Percentiles rank a stretch among this genome's conserved stretches.
Evolutionary conservation across 1,140 invertebrate species (phyloP).

Genomic region (Drosophila ananassae): DNA sequence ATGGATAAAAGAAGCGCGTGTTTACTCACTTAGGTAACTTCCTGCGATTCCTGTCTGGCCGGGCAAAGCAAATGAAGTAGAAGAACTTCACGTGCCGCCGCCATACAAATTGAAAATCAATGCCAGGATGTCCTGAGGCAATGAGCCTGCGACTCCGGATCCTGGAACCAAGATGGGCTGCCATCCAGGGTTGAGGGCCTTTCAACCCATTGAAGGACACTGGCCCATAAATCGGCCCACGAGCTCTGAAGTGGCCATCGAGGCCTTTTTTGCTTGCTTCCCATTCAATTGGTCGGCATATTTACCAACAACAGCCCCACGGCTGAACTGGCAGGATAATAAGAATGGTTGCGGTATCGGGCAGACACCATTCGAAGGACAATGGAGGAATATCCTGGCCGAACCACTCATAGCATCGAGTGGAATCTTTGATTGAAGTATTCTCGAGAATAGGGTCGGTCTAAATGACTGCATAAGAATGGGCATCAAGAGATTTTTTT

Average conservation of each 20-base stretch:
- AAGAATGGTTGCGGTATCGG: constrained; percentile 30
- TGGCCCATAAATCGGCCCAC: constrained; percentile 53
- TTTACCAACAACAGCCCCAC: constrained; percentile 40
- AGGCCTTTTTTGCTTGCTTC: constrained; percentile 27
- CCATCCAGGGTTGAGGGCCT: constrained; percentile 5
- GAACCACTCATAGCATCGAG: constrained; percentile 6
- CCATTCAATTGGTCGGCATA: constrained; percentile 49
- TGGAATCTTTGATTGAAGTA: constrained; percentile 28
- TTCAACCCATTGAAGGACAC: constrained; percentile 51
- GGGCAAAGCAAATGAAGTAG: constrained; percentile 60
- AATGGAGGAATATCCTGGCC: constrained; percentile 14
- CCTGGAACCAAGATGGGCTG: constrained; percentile 9
- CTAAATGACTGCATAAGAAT: constrained; percentile 10
- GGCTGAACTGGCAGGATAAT: constrained; percentile 32
- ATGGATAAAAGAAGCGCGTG: constrained; percentile 22
- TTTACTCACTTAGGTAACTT: constrained; percentile 73
- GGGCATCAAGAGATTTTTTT: too few relatives aligned
- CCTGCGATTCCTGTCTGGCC: constrained; percentile 18
- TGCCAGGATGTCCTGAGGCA: constrained; percentile 31
- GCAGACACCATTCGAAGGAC: constrained; percentile 8
- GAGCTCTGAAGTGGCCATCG: constrained; percentile 32
- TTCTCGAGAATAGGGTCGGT: constrained; percentile 7
- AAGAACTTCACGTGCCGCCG: constrained; percentile 74
- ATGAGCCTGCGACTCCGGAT: constrained; percentile 8
- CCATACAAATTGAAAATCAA: constrained; percentile 77